Percentiles rank a stretch among this genome's conserved stretches.
Evolutionary conservation across 1,140 invertebrate species (phyloP).

Genomic region (Drosophila pallidifrons): DNA sequence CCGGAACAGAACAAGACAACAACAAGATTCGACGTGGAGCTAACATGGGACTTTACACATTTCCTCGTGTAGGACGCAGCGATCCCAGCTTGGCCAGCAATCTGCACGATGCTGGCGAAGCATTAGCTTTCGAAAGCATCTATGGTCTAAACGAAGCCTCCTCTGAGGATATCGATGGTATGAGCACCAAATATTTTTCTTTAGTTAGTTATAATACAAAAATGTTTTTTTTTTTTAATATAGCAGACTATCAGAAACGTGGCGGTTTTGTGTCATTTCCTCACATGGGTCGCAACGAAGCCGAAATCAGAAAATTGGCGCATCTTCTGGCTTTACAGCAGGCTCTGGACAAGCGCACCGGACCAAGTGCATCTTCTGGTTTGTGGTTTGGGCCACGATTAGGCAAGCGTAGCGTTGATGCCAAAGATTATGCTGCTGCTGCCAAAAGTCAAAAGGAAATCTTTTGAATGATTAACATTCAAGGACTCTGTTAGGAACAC

Average conservation of each 20-base stretch:
- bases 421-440: slow-evolving; percentile 47
- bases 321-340: slow-evolving; percentile 78
- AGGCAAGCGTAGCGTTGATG: slow-evolving; percentile 82
- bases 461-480: slow-evolving; percentile 43
- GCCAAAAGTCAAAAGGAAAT: slow-evolving; percentile 70
- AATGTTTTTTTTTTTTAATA: background rate
- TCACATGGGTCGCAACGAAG: slow-evolving; percentile 86
- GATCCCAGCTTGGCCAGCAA: slow-evolving; percentile 80
- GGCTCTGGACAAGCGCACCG: slow-evolving; percentile 76
- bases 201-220: background rate
- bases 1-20: slow-evolving; percentile 55
- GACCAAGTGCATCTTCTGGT: slow-evolving; percentile 83
- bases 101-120: slow-evolving; percentile 67
- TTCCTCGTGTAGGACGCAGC: slow-evolving; percentile 86
- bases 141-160: slow-evolving; percentile 61
- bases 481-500: background rate
- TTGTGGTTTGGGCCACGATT: slow-evolving; percentile 88
- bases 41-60: slow-evolving; percentile 86
- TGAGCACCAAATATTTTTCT: background rate
- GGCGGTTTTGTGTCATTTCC: slow-evolving; percentile 86
- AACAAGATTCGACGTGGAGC: slow-evolving; percentile 81
- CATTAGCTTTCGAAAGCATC: slow-evolving; percentile 57
- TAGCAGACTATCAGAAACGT: slow-evolving; percentile 78
- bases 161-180: slow-evolving; percentile 81
- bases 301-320: slow-evolving; percentile 78